Evolutionary conservation across 2,888 invertebrate genomes (phyloP).

Genomic region (Drosophila kambysellisi): DNA sequence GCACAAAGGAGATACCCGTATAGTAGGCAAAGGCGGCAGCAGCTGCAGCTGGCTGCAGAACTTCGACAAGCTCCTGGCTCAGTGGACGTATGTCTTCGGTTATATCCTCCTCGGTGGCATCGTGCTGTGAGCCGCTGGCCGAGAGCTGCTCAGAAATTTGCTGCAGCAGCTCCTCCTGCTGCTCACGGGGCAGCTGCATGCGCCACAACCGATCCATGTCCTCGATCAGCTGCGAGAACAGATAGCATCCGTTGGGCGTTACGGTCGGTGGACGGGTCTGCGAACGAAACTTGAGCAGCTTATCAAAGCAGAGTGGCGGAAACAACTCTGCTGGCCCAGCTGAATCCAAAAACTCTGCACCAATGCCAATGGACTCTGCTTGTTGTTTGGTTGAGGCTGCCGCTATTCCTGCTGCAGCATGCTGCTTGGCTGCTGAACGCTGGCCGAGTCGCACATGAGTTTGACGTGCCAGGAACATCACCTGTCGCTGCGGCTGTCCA

Average conservation of each 20-base stretch:
- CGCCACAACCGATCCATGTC: constrained; percentile 83
- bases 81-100: constrained; percentile 49
- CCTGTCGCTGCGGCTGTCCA: constrained; percentile 39
- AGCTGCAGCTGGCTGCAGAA: constrained; percentile 65
- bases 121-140: constrained; percentile 52
- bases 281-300: constrained; percentile 78
- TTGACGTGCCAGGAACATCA: constrained; percentile 78
- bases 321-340: constrained; percentile 82
- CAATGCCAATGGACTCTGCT: constrained; percentile 54
- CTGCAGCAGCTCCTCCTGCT: constrained; percentile 74
- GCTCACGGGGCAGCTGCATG: constrained; percentile 75
- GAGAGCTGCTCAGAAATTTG: constrained; percentile 80
- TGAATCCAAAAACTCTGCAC: constrained; percentile 76
- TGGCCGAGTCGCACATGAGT: constrained; percentile 59
- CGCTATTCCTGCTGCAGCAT: neutral
- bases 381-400: neutral
- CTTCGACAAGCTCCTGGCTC: constrained; percentile 66
- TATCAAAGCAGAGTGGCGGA: constrained; percentile 78
- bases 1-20: constrained; percentile 78
- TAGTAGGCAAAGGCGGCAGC: constrained; percentile 75
- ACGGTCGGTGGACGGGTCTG: constrained; percentile 20
- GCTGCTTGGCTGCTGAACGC: neutral
- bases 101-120: constrained; percentile 35
- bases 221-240: constrained; percentile 83
- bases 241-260: constrained; percentile 56